Percentiles rank a stretch among this genome's conserved stretches.
Conservation (phyloP, 2,888 invertebrate species). For the Melitaea athalia region DNA sequence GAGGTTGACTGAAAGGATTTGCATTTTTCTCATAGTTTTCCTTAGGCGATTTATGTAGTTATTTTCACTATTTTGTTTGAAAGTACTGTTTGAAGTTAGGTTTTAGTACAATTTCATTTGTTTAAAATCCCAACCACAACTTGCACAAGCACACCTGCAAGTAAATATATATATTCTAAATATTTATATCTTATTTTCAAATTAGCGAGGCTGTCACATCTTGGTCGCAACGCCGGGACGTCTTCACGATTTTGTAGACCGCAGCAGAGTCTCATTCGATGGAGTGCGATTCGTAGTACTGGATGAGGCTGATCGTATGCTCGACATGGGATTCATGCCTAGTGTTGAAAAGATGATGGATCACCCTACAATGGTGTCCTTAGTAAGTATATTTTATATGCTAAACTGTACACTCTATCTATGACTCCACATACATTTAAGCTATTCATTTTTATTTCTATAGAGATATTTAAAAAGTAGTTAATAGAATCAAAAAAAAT, state of each 20-base stretch:
- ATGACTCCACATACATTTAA: too few species aligned
- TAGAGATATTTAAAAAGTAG: too few species aligned
- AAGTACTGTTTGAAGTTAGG: too few species aligned
- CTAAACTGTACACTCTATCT: neutral
- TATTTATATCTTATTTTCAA: neutral
- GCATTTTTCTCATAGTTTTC: too few species aligned
- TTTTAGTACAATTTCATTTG: too few species aligned
- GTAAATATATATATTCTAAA: neutral
- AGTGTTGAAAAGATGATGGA: slow-evolving; percentile 93
- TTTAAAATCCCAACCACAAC: too few species aligned
- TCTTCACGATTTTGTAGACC: slow-evolving; percentile 96
- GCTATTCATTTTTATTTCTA: neutral
- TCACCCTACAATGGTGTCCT: slow-evolving; percentile 91
- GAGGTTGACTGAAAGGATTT: too few species aligned
- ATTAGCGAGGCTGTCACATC: slow-evolving; percentile 93
- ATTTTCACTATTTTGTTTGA: too few species aligned
- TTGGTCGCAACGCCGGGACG: slow-evolving; percentile 99
- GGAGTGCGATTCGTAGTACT: slow-evolving; percentile 94
- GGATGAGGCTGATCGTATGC: slow-evolving; percentile 99
- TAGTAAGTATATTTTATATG: slow-evolving; percentile 69
- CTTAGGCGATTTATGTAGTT: too few species aligned
- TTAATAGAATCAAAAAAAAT: neutral
- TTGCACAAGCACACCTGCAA: too few species aligned
- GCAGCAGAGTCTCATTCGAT: slow-evolving; percentile 94
- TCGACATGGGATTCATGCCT: slow-evolving; percentile 99